Conservation (phyloP, 2,888 invertebrate genomes). For the Drosophila vallismaia region DNA sequence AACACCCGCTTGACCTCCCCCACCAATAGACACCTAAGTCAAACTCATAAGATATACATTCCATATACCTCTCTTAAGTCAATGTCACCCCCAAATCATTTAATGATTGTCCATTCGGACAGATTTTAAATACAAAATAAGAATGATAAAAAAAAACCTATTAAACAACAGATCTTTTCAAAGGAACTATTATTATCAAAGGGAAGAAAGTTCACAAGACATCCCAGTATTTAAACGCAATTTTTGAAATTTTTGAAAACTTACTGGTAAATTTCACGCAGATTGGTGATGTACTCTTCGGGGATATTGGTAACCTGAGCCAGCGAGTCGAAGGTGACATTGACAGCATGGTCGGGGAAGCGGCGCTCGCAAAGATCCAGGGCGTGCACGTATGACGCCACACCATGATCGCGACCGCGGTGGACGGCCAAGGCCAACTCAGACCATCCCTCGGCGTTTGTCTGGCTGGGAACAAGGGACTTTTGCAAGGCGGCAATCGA, state of each 20-base stretch:
- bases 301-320: conserved; percentile 75
- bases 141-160: too few species aligned
- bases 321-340: conserved; percentile 79
- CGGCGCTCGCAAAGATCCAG: conserved; percentile 86
- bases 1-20: too few species aligned
- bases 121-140: too few species aligned
- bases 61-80: too few species aligned
- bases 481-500: conserved; percentile 86
- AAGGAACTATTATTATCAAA: too few species aligned
- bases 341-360: conserved; percentile 61
- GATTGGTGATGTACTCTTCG: conserved; percentile 86
- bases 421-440: conserved; percentile 86
- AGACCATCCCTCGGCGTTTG: conserved; percentile 85
- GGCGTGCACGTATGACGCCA: conserved; percentile 89
- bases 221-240: too few species aligned
- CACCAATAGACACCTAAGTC: too few species aligned
- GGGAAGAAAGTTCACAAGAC: too few species aligned
- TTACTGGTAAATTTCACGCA: conserved; percentile 89
- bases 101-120: too few species aligned
- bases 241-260: conserved; percentile 25
- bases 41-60: too few species aligned
- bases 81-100: too few species aligned
- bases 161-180: background rate
- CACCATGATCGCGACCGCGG: conserved; percentile 91
- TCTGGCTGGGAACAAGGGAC: conserved; percentile 80